Evolutionary conservation across 2,113 vertebrate species (phyloP), one percentile per base, ranked within the genome.

Genomic region (Salvelinus alpinus): DNA sequence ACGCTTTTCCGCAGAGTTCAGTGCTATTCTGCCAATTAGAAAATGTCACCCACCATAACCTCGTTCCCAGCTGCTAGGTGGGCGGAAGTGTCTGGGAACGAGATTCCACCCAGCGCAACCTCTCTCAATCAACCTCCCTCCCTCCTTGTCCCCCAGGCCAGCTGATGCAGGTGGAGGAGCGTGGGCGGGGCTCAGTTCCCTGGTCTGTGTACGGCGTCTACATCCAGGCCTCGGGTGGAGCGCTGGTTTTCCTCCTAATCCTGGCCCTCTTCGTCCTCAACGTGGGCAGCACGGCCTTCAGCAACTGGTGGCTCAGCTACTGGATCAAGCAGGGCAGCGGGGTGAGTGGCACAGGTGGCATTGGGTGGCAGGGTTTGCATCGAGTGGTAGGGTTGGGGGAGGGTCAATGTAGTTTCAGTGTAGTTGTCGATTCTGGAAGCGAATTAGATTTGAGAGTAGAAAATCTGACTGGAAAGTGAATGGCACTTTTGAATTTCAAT

Each of bases 321-420:
- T 98, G 96, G 96, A 96, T 98, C 92, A 98, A 96, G 72, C 95
- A 96, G 91, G 96, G 96, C 91, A 97, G 95, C 54, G 96, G 96
- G 93, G 96, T 97, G 92, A 96, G 95, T 75, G 64, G 6, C 57
- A 59, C 14, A 20, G 12, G 47, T 48, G 47, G 2, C 14, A 60
- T 60, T 9, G 9, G 38, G 9, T 44, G 9, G 38, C 38, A 44
- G 38, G 38, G 38, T 34, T 34, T 34, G 11, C 16, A 54, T 54
- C 31, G 31, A 34, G 31, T 34, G 31, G 31, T 6, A 34, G 34
- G 34, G 34, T 54, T 8, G 7, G 5, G 59, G 18, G 59, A 9
- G 38, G 38, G 38, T 44, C 38, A 44, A 3, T 44, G 38, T 44
- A 3, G 5, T 62, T 62, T 62, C 7, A 62, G n/a, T 62, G 59